Conservation (phyloP, 2,113 vertebrate genomes). For the Myotis yumanensis region DNA sequence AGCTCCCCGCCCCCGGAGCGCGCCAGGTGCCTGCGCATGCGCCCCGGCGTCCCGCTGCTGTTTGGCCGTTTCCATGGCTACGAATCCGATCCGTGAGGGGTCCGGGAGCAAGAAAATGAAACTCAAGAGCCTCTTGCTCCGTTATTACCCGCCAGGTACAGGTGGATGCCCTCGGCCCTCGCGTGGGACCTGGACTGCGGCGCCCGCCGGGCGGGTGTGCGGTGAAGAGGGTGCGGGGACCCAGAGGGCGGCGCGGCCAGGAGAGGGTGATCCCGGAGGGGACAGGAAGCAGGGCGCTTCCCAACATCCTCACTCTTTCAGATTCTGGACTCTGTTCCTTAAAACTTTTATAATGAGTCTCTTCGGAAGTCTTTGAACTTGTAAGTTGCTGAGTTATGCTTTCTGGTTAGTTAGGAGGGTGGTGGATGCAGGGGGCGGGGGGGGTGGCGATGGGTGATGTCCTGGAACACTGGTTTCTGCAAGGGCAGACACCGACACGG, state of each 20-base stretch:
- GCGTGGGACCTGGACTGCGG: background rate
- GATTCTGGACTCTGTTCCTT: background rate
- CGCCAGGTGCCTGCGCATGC: conserved; percentile 43
- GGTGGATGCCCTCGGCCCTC: background rate
- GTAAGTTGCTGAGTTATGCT: background rate
- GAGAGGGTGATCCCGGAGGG: rapidly evolving
- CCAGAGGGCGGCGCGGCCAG: rapidly evolving
- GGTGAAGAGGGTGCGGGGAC: background rate
- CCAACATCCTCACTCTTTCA: rapidly evolving
- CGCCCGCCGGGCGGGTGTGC: background rate
- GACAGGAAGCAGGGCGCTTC: background rate
- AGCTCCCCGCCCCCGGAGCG: rapidly evolving
- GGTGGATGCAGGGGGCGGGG: too few relatives aligned
- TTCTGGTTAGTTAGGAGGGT: background rate
- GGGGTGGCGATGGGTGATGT: too few relatives aligned
- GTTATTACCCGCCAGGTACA: conserved; percentile 96
- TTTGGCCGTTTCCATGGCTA: conserved; percentile 82
- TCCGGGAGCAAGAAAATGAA: conserved; percentile 80
- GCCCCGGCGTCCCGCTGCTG: conserved; percentile 15
- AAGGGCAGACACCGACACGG: background rate
- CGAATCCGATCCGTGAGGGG: background rate
- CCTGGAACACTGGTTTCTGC: background rate
- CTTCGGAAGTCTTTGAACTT: background rate
- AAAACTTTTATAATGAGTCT: too few relatives aligned
- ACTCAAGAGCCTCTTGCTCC: conserved; percentile 90